phyloP scores from a whole-genome alignment of 2,113 vertebrate genomes.

The Pelodiscus sinensis region DNA sequence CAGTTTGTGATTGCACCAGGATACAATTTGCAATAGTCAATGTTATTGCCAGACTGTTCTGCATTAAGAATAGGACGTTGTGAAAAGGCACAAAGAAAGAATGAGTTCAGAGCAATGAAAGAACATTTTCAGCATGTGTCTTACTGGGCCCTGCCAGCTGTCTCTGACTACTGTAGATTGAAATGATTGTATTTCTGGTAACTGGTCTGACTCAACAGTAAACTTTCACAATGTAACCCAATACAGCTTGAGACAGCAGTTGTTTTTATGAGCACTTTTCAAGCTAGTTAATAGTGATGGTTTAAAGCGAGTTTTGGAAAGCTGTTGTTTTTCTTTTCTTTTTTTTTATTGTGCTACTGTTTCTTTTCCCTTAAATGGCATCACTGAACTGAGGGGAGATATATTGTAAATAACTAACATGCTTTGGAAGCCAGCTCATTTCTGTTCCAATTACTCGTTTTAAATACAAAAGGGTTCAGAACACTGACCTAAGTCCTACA shows the following conservation, averaged over 20 bases:
- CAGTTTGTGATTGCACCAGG: background rate
- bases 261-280: background rate
- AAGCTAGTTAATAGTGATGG: background rate
- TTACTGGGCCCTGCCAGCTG: background rate
- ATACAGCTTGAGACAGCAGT: background rate
- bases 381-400: background rate
- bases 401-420: conserved; percentile 52
- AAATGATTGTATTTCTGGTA: conserved; percentile 10
- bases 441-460: conserved; percentile 42
- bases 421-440: conserved; percentile 58
- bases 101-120: background rate
- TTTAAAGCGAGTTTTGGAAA: conserved; percentile 1
- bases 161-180: background rate
- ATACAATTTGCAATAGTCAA: background rate
- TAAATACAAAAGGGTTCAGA: conserved; percentile 10
- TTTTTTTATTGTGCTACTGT: conserved; percentile 34
- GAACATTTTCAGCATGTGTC: background rate
- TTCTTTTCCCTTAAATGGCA: conserved; percentile 62
- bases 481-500: background rate
- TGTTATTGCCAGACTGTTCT: background rate
- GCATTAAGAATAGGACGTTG: background rate
- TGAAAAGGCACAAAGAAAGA: background rate
- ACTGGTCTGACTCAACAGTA: conserved; percentile 12
- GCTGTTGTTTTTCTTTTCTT: conserved; percentile 25
- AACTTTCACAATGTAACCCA: background rate